These are phyloP conservation scores for Maccullochella peelii DNA, from an alignment of 2,113 vertebrate genomes.

Conservation along the genomic window DNA sequence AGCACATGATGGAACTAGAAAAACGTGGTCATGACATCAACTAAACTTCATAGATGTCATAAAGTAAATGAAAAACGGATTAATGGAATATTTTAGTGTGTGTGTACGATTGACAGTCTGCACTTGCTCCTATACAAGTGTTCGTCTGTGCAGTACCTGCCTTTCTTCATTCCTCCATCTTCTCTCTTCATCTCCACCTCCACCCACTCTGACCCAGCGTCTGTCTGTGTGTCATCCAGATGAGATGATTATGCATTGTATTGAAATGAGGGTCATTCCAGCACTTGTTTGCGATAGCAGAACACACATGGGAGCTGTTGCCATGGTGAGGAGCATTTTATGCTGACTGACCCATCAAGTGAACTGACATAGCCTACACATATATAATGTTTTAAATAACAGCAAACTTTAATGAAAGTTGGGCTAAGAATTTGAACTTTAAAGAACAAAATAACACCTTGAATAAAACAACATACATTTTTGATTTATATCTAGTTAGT, in stretches of 20 bases:
- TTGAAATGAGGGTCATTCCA: conserved; percentile 56
- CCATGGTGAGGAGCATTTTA: conserved; percentile 39
- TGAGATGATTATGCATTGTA: conserved; percentile 64
- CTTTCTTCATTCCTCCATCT: conserved; percentile 6
- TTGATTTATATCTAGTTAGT: background rate
- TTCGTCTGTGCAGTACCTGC: background rate
- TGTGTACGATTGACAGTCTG: background rate
- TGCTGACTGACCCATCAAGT: background rate
- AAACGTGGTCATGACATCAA: background rate
- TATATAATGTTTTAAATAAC: background rate
- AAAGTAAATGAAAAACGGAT: background rate
- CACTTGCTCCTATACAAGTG: too few species aligned
- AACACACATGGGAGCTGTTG: conserved; percentile 42
- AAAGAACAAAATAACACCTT: background rate
- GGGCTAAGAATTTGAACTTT: background rate
- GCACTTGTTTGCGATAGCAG: conserved; percentile 22
- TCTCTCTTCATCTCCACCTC: conserved; percentile 3
- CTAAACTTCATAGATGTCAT: background rate
- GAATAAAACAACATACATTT: background rate
- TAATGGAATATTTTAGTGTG: background rate
- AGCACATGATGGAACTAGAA: background rate
- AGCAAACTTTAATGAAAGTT: background rate
- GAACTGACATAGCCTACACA: background rate
- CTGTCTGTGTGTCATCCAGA: conserved; percentile 20
- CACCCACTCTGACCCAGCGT: conserved; percentile 29